Base-by-base conservation (phyloP, 2,797 vertebrate genomes). In the Oreortyx pictus region DNA sequence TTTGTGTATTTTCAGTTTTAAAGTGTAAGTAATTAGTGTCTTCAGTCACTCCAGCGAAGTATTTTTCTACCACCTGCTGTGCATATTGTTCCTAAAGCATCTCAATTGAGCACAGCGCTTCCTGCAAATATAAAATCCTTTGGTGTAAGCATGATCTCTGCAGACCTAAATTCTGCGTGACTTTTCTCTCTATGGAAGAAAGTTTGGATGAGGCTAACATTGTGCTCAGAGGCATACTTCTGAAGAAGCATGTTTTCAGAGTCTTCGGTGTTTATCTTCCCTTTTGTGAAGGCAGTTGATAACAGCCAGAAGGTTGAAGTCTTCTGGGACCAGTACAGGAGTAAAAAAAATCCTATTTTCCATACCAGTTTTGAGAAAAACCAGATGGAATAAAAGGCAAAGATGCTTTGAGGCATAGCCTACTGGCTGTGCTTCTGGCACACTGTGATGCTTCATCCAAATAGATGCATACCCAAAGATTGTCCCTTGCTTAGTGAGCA, bases 11-110 rank as follows among this genome's bases (percentile, higher is more conserved):
- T 92, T 75, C 44, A 49, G 76, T 56, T 91, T 78, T 87, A 89
- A 78, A 54, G 24, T 65, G 59, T 60, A 89, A 88, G 47, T 71
- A 86, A 90, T 93, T 79, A 76, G 56, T 56, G 25, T 49, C 31
- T 94, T 91, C 81, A 91, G 50, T 85, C 49, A 68, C 43, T 92
- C 49, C 66, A 76, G 79, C 47, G 67, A 79, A 20, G 43, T 43
- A 35, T 70, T 92, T 86, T 94, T 88, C 68, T 89, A 23, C 62
- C 86, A 57, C 68, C 62, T 88, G 61, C 83, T 76, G 50, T 61
- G 78, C 23, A 22, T 94, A 35, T 67, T 89, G 54, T 80, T 93
- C 50, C 39, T 3, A 57, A 6, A 0, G 0, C 14, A 65, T 68
- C 14, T 41, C 23, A 64, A 76, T 10, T 25, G 17, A 5, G 8